Base-by-base conservation (phyloP, 2,797 vertebrate species). In the Peromyscus attwateri region DNA sequence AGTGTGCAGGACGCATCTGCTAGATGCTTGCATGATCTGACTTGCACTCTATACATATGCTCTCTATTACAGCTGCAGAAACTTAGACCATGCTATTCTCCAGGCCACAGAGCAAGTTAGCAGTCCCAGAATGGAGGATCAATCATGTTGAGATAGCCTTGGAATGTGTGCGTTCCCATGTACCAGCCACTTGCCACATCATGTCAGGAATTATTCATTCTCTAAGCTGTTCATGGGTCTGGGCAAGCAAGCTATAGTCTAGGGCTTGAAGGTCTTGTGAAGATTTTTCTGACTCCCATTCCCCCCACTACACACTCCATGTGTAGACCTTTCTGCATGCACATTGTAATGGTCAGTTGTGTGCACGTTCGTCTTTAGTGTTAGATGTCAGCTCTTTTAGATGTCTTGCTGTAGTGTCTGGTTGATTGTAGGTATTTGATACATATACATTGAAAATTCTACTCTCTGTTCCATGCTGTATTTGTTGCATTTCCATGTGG, bases 371-470 rank as follows among this genome's bases (percentile, higher is more conserved):
- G 57, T 90, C 73, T 87, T 70, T n/a, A 52, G 12, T 68, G 66
- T 62, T 73, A 60, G 57, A 87, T 43, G 27, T 87, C 87, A 87
- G 5, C 90, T 83, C 82, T 94, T 88, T 52, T 49, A 83, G 81
- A 73, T 66, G 31, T 85, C 29, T 93, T 31, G 34, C 34, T 70
- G 40, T 6, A 46, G 9, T 68, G 3, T 71, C 64, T 84, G 49
- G 57, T 90, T 87, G 40, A 29, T 37, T n/a, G 34, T n/a, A 93
- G 52, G 17, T 34, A 77, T 80, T 75, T 77, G 49, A 57, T 89
- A 52, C 7, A 14, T 52, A 19, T 2, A 2, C n/a, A 16, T 34
- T 81, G 37, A 88, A 87, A 92, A 60, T 64, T 68, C 55, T 16
- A 6, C 3, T 64, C 84, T 77, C 89, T 94, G n/a, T 14, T 31